Base-by-base conservation (phyloP, 2,113 vertebrate species). In the Thryonomys swinderianus region DNA sequence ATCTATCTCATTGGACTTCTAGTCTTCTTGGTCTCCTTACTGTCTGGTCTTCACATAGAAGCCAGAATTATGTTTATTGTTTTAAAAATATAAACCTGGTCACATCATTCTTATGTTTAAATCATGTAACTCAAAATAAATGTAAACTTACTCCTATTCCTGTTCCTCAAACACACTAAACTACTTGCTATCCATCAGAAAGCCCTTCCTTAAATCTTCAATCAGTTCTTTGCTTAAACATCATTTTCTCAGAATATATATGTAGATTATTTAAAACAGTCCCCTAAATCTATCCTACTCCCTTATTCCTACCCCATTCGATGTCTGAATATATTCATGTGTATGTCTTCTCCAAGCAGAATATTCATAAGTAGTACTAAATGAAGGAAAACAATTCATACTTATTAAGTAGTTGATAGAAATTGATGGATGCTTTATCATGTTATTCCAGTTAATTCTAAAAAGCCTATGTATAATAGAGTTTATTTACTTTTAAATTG, bases 321-420 rank as follows among this genome's bases (percentile, higher is more conserved):
- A 5, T 66, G 51, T 34, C 34, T 85, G 34, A 71, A 71, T 80
- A 71, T 61, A 71, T 57, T 85, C 80, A 85, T 51, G 17, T 73
- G 23, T 88, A 5, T 90, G 10, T 62, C 32, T 91, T 94, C 62
- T 93, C 48, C 53, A 81, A 82, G 11, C 57, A 73, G 16, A 87
- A 66, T n/a, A 59, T 80, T 55, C 30, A 76, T 85, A 30, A 69
- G 30, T 91, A 91, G 94, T 88, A 93, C 0, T 83, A 61, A 94
- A 96, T 57, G 88, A 92, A 74, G 71, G 74, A 76, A 64, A 81
- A 81, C 76, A 95, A 67, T 21, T 45, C 78, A 66, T 25, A 92
- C 7, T 96, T 88, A 64, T 51, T 85, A 87, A 91, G 69, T 48
- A 62, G 32, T 7, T 69, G 51, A 13, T 23, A 96, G 42, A 71